phyloP scores from a whole-genome alignment of 2,797 vertebrate genomes.

The Hippopotamyrus pictus region DNA sequence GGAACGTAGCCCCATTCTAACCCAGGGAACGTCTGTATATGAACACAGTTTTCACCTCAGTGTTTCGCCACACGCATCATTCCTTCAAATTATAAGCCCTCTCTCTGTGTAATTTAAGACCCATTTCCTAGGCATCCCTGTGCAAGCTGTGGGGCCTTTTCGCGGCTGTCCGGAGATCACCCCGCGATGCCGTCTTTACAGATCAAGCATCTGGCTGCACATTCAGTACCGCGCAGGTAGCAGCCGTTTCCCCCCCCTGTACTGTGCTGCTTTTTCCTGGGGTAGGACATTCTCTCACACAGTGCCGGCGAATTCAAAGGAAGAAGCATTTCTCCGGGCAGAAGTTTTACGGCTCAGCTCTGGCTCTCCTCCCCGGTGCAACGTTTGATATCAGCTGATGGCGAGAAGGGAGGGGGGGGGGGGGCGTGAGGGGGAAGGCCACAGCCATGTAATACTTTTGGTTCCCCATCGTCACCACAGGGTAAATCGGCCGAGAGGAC shows the following conservation, averaged over 20 bases:
- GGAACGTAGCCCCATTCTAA: too few species aligned
- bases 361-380: background rate
- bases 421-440: background rate
- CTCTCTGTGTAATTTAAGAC: background rate
- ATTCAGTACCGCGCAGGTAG: conserved; percentile 20
- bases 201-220: background rate
- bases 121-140: background rate
- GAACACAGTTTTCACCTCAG: background rate
- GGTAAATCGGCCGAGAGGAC: background rate
- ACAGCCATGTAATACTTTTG: background rate
- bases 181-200: background rate
- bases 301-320: conserved; percentile 28
- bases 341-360: background rate
- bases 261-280: conserved; percentile 54
- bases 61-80: background rate
- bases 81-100: background rate
- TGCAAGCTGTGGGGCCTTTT: background rate
- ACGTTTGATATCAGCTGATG: background rate
- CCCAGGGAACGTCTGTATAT: background rate
- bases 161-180: background rate
- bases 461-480: conserved; percentile 1
- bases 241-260: conserved; percentile 23
- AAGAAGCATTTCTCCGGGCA: background rate
- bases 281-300: conserved; percentile 48
- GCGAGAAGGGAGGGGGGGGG: too few species aligned